Evolutionary conservation across 2,113 vertebrate genomes (phyloP), one percentile per base, ranked within the genome.

Genomic region (Trochalopteron elliotii): DNA sequence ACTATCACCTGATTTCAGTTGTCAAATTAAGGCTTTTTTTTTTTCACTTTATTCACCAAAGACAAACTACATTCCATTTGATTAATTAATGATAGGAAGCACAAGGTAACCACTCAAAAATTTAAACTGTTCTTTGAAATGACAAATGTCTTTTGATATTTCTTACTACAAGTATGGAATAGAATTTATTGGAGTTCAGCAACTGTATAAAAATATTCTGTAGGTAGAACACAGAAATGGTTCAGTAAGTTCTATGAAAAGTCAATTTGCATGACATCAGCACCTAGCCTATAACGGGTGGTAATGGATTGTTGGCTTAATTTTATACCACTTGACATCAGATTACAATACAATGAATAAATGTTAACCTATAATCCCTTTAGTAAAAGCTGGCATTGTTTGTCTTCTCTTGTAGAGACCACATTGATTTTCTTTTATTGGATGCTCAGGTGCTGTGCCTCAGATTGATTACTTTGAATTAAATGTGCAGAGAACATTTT

Each of bases 391-490:
- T 88, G 96, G 97, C 97, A 98, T 98, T 99, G 98, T 99, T 99
- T 99, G 98, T 99, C 98, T 99, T 98, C 96, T 96, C 97, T 98
- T 97, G 98, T 97, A 98, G 95, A 97, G 97, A 97, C 96, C 82
- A 97, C 97, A 99, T 99, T 98, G 99, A 99, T 99, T 98, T 98
- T 97, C 97, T 97, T 98, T 99, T 99, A 99, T 99, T 98, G 98
- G 99, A 99, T 99, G 98, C 97, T 99, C 98, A 98, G 98, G 98
- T 96, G 97, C 97, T 98, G 97, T 96, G 97, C 96, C 96, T 98
- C 97, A 98, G 98, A 99, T 99, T 99, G 99, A 99, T 99, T 98
- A 98, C 98, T 98, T 97, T 98, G 98, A 99, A 99, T 99, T 99
- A 99, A 99, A 99, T 98, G 97, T 97, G 97, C 97, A 97, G 92